Evolutionary conservation across 2,888 invertebrate species (phyloP), one percentile per base, ranked within the genome.

Genomic region (Autographa gamma): DNA sequence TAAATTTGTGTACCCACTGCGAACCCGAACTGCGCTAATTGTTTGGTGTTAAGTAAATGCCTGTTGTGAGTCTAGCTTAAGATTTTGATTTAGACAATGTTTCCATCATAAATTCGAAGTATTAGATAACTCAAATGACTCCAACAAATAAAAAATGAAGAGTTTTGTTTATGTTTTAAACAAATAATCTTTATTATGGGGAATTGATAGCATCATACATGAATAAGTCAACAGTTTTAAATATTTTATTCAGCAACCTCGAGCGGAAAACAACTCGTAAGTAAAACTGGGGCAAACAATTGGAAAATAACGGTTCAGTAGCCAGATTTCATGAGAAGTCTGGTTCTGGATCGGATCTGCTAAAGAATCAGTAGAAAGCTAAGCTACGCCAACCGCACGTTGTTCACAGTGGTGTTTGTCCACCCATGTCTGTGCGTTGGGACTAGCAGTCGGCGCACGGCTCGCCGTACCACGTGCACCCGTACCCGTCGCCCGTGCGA

Each of bases 391-490:
- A 79, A 75, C 80, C 81, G 88, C 89, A 90, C 86, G 66, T 91
- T 93, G 91, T 93, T 93, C 91, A 94, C 92, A 92, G 93, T 92
- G 87, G 85, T 86, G 82, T 94, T 93, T 94, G 89, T 93, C 91
- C 88, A 87, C 88, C 88, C 91, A 95, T 95, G 95, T 95, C 95
- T 95, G 95, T 95, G 85, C 93, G 80, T 81, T 88, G 86, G 90
- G 92, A 90, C 88, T 82, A 87, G 88, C 93, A 96, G 96, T 92
- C 96, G 68, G 82, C 91, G 89, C 96, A 97, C 92, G 97, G 97
- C 86, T 97, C 97, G 85, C 97, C 97, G 75, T 97, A 97, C 91
- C 97, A 97, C 93, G 97, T 97, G 83, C 97, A 97, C 93, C 97
- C 97, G 81, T 97, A 96, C 88, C 96, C 97, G 72, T 96, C 96